phyloP scores from a whole-genome alignment of 2,113 vertebrate species.

The Ascaphus truei region DNA sequence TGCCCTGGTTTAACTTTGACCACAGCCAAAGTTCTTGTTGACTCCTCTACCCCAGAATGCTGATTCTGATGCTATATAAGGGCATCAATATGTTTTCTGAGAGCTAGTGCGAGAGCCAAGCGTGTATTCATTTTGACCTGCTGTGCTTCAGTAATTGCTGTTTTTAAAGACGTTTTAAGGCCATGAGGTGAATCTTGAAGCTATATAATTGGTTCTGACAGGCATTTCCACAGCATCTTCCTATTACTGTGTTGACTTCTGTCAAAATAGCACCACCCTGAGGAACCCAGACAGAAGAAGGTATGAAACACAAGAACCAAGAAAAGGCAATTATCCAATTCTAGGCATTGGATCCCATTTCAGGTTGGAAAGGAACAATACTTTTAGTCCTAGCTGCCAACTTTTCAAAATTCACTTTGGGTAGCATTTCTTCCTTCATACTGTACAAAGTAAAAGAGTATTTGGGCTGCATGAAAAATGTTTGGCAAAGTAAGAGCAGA shows the following conservation, averaged over 20 bases:
- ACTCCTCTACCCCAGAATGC: not conserved
- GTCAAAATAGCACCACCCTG: conserved; percentile 7
- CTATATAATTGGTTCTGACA: conserved; percentile 39
- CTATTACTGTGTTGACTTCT: conserved; percentile 42
- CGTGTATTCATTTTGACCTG: conserved; percentile 9
- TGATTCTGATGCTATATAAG: not conserved
- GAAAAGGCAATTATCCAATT: conserved; percentile 27
- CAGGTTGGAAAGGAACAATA: not conserved
- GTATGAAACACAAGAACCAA: conserved; percentile 29
- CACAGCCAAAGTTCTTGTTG: no score
- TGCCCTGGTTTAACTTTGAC: no score
- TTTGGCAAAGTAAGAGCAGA: no score
- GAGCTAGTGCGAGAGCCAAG: no score
- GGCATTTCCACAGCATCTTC: conserved; percentile 39
- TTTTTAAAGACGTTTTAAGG: conserved; percentile 1
- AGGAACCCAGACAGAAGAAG: conserved; percentile 20
- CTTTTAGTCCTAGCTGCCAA: not conserved
- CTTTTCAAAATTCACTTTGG: not conserved
- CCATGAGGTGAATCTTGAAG: conserved; percentile 29
- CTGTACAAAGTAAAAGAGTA: no score
- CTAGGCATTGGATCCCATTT: conserved; percentile 18
- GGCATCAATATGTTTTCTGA: no score
- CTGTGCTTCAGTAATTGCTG: conserved; percentile 30
- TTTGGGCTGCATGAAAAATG: no score
- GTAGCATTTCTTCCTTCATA: no score